phyloP scores from a whole-genome alignment of 2,113 vertebrate species.

The Esox niger region DNA sequence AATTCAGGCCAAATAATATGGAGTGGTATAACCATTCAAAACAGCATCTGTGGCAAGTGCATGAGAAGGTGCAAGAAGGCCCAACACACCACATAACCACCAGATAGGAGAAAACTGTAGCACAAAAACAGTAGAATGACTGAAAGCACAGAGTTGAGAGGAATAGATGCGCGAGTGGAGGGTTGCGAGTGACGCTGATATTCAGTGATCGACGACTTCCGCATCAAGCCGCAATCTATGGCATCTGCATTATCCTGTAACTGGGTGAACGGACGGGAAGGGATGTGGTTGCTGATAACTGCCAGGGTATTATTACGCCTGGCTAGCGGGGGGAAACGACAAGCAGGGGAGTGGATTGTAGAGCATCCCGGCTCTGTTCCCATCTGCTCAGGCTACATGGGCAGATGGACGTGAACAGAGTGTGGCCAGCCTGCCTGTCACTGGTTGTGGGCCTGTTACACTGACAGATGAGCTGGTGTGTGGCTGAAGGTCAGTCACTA shows the following conservation, averaged over 20 bases:
- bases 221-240: no score
- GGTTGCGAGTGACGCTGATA: no score
- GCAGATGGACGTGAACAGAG: slow-evolving; percentile 26
- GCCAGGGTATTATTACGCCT: not conserved
- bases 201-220: no score
- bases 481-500: slow-evolving; percentile 59
- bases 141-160: not conserved
- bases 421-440: slow-evolving; percentile 1
- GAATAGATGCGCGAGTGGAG: not conserved
- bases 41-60: no score
- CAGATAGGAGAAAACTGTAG: no score
- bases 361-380: slow-evolving; percentile 8
- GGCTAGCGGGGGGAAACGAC: slow-evolving; percentile 1
- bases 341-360: slow-evolving; percentile 28
- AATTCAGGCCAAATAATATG: no score
- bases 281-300: not conserved
- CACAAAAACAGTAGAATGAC: no score
- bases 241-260: not conserved
- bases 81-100: no score
- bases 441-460: slow-evolving; percentile 41
- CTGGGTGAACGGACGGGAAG: not conserved
- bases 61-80: no score
- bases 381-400: not conserved
- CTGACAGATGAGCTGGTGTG: slow-evolving; percentile 54
- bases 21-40: no score